phyloP scores from a whole-genome alignment of 2,888 invertebrate species.

The Parapristionchus giblindavisi region DNA sequence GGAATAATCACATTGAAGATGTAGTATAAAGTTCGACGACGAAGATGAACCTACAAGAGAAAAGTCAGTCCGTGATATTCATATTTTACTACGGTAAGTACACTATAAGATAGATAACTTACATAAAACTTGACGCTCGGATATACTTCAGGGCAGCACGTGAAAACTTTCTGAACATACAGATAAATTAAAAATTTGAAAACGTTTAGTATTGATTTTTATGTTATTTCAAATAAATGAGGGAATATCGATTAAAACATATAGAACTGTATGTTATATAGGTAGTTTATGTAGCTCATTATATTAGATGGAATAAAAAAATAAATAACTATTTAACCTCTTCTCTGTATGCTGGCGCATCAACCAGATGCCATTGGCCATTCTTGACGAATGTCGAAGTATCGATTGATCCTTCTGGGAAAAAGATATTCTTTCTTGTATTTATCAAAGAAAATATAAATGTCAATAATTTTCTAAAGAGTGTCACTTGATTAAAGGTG shows the following conservation, averaged over 20 bases:
- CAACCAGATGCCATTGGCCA: conserved; percentile 74
- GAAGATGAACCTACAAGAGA: conserved; percentile 29
- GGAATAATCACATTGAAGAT: conserved; percentile 61
- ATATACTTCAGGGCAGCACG: conserved; percentile 33
- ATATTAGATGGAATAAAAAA: background rate
- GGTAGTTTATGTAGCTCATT: too few species aligned
- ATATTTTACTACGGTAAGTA: too few species aligned
- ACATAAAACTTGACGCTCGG: conserved; percentile 18
- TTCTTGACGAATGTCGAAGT: conserved; percentile 75
- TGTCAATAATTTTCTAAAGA: background rate
- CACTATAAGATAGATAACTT: background rate
- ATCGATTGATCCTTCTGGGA: conserved; percentile 80
- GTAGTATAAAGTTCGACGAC: conserved; percentile 53
- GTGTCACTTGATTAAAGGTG: too few species aligned
- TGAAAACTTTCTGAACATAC: conserved; percentile 22
- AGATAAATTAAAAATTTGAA: too few species aligned
- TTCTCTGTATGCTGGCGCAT: conserved; percentile 75
- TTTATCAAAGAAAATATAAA: conserved; percentile 1
- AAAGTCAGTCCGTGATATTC: background rate
- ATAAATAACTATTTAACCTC: background rate
- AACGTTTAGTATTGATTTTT: too few species aligned
- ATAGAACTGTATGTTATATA: background rate
- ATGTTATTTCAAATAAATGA: too few species aligned
- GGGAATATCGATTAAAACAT: background rate
- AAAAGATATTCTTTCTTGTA: conserved; percentile 71